These are phyloP conservation scores for Xylota segnis DNA, from an alignment of 2,888 invertebrate species.

Conservation along the genomic window DNA sequence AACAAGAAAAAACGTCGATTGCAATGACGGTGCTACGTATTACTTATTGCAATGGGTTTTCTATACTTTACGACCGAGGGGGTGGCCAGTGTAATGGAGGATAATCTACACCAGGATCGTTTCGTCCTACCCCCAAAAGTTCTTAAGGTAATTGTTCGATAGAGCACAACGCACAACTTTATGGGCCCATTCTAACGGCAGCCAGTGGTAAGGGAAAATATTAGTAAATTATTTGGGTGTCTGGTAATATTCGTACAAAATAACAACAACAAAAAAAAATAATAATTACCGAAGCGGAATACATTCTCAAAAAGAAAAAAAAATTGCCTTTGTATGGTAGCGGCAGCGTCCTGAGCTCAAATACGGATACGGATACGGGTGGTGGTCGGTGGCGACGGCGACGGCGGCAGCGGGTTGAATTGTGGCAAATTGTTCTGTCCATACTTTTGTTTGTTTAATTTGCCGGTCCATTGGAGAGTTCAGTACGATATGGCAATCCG, in stretches of 20 bases:
- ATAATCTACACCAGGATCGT: conserved; percentile 43
- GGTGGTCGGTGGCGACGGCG: conserved; percentile 6
- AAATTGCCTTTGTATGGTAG: neutral
- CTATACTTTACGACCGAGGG: conserved; percentile 70
- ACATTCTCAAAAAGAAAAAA: conserved; percentile 25
- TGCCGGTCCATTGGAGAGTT: conserved; percentile 71
- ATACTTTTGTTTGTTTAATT: conserved; percentile 75
- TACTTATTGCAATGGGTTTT: conserved; percentile 73
- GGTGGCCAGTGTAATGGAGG: conserved; percentile 51
- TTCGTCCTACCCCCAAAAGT: conserved; percentile 11
- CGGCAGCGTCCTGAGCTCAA: neutral
- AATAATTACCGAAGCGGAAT: conserved; percentile 55
- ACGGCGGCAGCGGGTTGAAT: conserved; percentile 33
- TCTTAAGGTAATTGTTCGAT: conserved; percentile 65
- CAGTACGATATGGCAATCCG: conserved; percentile 62
- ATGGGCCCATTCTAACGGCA: conserved; percentile 15
- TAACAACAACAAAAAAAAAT: neutral
- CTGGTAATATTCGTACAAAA: conserved; percentile 42
- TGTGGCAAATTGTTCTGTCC: conserved; percentile 73
- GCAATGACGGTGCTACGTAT: conserved; percentile 54
- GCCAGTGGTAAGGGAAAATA: conserved; percentile 23
- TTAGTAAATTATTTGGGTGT: conserved; percentile 64
- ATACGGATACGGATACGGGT: neutral
- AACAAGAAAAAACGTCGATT: conserved; percentile 40
- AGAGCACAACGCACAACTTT: conserved; percentile 59